These are phyloP conservation scores for Drosophila ezoana DNA, from an alignment of 2,888 invertebrate genomes.

Conservation along the genomic window DNA sequence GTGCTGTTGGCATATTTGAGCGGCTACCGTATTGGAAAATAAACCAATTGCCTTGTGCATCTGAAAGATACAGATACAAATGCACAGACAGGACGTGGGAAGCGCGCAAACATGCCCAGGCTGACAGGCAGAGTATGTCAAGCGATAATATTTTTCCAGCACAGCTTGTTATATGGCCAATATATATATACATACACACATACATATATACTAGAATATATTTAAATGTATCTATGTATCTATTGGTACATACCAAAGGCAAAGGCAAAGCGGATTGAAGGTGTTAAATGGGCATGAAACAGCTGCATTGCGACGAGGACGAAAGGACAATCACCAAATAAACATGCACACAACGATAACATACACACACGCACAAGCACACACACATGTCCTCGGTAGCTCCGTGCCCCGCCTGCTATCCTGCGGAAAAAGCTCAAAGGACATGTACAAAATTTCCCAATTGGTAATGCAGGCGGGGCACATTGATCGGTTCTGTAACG, in stretches of 20 bases:
- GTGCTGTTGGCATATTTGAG: slow-evolving; percentile 58
- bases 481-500: slow-evolving; percentile 57
- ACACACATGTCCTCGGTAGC: background rate
- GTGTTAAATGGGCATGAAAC: slow-evolving; percentile 82
- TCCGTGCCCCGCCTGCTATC: background rate
- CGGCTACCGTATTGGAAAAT: slow-evolving; percentile 79
- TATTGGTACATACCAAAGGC: slow-evolving; percentile 31
- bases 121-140: slow-evolving; percentile 54
- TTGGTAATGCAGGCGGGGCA: slow-evolving; percentile 66
- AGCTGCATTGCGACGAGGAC: slow-evolving; percentile 75
- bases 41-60: slow-evolving; percentile 76
- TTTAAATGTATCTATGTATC: slow-evolving; percentile 42
- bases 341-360: slow-evolving; percentile 52
- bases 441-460: slow-evolving; percentile 64
- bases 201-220: slow-evolving; percentile 24
- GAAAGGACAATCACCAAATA: slow-evolving; percentile 72
- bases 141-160: slow-evolving; percentile 71
- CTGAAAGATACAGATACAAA: slow-evolving; percentile 61
- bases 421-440: slow-evolving; percentile 73
- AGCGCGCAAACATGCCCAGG: slow-evolving; percentile 55
- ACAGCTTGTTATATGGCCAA: slow-evolving; percentile 16
- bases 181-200: slow-evolving; percentile 15
- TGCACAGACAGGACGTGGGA: slow-evolving; percentile 50
- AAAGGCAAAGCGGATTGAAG: slow-evolving; percentile 69
- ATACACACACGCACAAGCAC: slow-evolving; percentile 8